Evolutionary conservation across 2,888 invertebrate genomes (phyloP).

Genomic region (Ochropleura plecta): DNA sequence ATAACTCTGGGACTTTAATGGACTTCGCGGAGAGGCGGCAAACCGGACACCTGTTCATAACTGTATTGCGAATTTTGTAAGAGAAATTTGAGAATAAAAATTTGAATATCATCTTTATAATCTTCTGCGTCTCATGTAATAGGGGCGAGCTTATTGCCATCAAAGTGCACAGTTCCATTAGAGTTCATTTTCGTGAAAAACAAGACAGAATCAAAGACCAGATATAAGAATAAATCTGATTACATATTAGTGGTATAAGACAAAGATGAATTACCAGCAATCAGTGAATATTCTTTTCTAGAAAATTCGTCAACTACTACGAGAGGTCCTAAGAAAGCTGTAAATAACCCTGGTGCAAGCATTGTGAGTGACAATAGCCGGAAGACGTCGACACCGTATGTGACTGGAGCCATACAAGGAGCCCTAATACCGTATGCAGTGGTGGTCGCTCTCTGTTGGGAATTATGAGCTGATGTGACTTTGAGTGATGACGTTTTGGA

Average conservation of each 20-base stretch:
- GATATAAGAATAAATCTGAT: background rate
- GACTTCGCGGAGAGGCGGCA: conserved; percentile 1
- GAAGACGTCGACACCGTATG: conserved; percentile 46
- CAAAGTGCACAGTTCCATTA: too few relatives aligned
- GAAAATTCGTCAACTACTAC: conserved; percentile 24
- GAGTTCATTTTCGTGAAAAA: background rate
- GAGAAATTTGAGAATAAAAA: background rate
- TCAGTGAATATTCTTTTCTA: conserved; percentile 22
- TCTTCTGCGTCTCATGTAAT: too few relatives aligned
- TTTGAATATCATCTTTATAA: background rate
- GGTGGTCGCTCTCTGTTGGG: conserved; percentile 29
- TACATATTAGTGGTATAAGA: background rate
- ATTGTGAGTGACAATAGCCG: conserved; percentile 65
- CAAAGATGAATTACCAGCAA: conserved; percentile 3
- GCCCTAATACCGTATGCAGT: conserved; percentile 56
- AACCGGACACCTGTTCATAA: conserved; percentile 8
- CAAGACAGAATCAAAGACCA: background rate
- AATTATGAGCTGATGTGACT: conserved; percentile 45
- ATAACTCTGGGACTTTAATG: conserved; percentile 29
- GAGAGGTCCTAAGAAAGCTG: conserved; percentile 38
- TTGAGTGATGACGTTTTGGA: conserved; percentile 32
- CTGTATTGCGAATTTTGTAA: background rate
- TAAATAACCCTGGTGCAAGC: conserved; percentile 51
- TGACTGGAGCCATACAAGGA: conserved; percentile 42
- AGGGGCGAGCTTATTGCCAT: too few relatives aligned